A percentile compares a stretch with the other conserved stretches of the same genome.
These are phyloP conservation scores for Marasmarcha lunaedactyla DNA, from an alignment of 2,888 invertebrate species.

Conservation along the genomic window DNA sequence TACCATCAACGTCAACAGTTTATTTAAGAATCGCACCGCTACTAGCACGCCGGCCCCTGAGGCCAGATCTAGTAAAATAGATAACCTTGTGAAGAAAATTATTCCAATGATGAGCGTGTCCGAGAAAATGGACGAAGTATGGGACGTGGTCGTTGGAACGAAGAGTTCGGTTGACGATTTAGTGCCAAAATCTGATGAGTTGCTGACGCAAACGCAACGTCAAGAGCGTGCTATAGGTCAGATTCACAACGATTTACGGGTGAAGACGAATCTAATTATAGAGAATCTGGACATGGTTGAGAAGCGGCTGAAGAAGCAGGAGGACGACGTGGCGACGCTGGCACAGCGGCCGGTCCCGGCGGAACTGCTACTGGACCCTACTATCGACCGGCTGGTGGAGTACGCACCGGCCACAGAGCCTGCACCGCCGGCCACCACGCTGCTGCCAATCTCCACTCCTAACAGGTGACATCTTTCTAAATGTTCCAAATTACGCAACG, in stretches of 20 bases:
- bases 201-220: constrained; percentile 86
- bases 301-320: constrained; percentile 85
- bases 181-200: constrained; percentile 87
- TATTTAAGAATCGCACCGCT: constrained; percentile 65
- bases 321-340: constrained; percentile 83
- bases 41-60: constrained; percentile 72
- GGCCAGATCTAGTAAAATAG: constrained; percentile 79
- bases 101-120: constrained; percentile 87
- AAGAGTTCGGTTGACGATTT: constrained; percentile 89
- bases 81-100: constrained; percentile 84
- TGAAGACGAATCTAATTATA: constrained; percentile 88
- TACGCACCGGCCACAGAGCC: constrained; percentile 70
- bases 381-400: constrained; percentile 83
- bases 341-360: constrained; percentile 81
- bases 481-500: constrained; percentile 21
- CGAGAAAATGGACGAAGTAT: constrained; percentile 92
- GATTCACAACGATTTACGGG: constrained; percentile 83
- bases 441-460: constrained; percentile 24
- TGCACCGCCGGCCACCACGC: constrained; percentile 31
- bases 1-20: constrained; percentile 58
- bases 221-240: constrained; percentile 89
- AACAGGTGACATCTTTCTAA: constrained; percentile 57
- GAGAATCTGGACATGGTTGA: constrained; percentile 90
- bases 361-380: constrained; percentile 78
- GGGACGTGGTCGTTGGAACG: constrained; percentile 90